Percentiles rank a stretch among this genome's conserved stretches.
Evolutionary conservation across 2,113 vertebrate species (phyloP).

Genomic region (Lates calcarifer): DNA sequence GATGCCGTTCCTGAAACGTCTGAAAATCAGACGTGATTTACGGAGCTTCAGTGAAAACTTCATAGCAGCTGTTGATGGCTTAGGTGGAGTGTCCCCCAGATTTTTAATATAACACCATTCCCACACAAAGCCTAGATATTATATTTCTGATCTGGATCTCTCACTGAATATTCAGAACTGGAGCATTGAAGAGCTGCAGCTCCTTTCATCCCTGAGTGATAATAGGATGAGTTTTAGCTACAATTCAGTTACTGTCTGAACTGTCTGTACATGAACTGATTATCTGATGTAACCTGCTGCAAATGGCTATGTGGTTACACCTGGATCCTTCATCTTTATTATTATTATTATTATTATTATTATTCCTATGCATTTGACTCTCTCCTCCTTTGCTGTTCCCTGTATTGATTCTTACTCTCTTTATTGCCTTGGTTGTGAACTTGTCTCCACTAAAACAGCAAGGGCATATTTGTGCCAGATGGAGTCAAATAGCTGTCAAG

Average conservation of each 20-base stretch:
- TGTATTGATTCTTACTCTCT: conserved; percentile 8
- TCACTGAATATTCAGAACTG: conserved; percentile 20
- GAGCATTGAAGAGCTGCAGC: conserved; percentile 7
- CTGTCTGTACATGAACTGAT: neutral
- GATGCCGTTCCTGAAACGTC: neutral
- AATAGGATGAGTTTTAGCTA: conserved; percentile 16
- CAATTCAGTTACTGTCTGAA: conserved; percentile 29
- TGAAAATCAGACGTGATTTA: conserved; percentile 15
- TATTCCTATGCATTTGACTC: conserved; percentile 1
- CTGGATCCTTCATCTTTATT: neutral
- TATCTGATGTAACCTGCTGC: conserved; percentile 51
- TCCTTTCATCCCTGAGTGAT: conserved; percentile 39
- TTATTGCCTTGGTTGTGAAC: neutral
- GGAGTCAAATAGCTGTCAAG: conserved; percentile 17
- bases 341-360: neutral
- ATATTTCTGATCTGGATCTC: neutral
- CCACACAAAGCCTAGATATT: neutral
- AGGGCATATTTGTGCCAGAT: neutral
- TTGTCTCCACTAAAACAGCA: conserved; percentile 12
- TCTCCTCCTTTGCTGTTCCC: neutral
- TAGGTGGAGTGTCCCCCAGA: neutral
- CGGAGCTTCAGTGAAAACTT: neutral
- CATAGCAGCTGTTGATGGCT: conserved; percentile 8
- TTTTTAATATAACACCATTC: conserved; percentile 12
- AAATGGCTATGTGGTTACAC: neutral